phyloP scores from a whole-genome alignment of 2,797 vertebrate genomes.

The Taeniopygia guttata region DNA sequence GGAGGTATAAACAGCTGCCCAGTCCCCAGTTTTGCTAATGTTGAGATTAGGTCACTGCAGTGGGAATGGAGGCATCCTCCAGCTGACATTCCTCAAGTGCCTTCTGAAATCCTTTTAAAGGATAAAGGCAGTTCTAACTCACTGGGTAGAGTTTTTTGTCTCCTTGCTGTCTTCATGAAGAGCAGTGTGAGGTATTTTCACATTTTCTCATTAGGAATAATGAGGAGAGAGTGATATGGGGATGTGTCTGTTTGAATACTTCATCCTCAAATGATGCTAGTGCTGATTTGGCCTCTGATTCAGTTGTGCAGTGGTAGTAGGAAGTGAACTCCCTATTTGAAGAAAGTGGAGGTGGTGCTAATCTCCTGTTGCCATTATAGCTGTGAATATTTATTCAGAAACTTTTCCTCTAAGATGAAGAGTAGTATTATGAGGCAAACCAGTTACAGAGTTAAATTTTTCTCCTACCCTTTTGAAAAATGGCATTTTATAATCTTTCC shows the following conservation, averaged over 20 bases:
- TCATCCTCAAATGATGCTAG: background rate
- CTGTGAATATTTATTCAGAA: conserved; percentile 2
- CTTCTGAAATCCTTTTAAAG: background rate
- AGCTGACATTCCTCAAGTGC: background rate
- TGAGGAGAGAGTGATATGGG: background rate
- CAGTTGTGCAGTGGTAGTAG: background rate
- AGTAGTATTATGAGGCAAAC: background rate
- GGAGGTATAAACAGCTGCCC: background rate
- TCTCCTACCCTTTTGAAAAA: background rate
- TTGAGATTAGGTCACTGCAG: background rate
- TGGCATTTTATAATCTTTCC: background rate
- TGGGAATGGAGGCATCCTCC: background rate
- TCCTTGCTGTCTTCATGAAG: background rate
- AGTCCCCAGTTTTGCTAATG: background rate
- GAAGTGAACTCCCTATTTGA: background rate
- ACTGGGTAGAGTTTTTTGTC: background rate
- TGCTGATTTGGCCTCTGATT: background rate
- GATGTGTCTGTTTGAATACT: background rate
- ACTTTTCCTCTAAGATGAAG: background rate
- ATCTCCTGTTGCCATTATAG: background rate
- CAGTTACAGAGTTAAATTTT: background rate
- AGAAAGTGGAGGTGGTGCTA: background rate
- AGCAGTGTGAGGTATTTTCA: background rate
- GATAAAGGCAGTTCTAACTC: background rate
- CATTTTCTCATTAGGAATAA: background rate